Evolutionary conservation across 2,888 invertebrate genomes (phyloP), one percentile per base, ranked within the genome.

Genomic region (Erebia ligea): DNA sequence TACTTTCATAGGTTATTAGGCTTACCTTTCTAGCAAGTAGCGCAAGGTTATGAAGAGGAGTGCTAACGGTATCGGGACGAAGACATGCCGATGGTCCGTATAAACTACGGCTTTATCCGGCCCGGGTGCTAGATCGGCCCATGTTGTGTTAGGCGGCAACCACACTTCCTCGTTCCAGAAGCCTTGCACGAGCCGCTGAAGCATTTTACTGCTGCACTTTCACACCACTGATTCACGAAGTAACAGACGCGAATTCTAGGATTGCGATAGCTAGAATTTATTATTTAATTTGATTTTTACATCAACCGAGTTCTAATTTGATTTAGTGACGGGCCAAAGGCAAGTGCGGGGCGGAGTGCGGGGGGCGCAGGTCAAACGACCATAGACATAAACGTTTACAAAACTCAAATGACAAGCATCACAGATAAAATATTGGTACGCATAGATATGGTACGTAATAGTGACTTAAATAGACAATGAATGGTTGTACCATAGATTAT

Each of bases 61-160:
- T 73, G 98, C 98, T 94, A 98, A 95, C 72, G 97, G 97, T 87
- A 98, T 92, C 68, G 98, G 97, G 89, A 95, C 96, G 81, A 96
- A 94, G 81, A 99, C 94, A 94, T 98, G 97, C 83, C 95, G 95
- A 86, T 96, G 95, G 85, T 98, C 95, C 70, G 97, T 96, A 91
- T 97, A 97, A 77, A 95, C 94, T 75, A 97, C 94, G 79, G 95
- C 95, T 85, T 96, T 95, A 80, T 95, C 95, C 70, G 95, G 94
- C 73, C 95, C 96, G 67, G 98, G 97, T 80, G 96, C 95, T 73
- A 98, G 95, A 85, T 98, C 97, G 74, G 94, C 95, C 99, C 99
- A 99, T 80, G 97, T 97, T 77, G 95, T 95, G 88, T 98, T 98
- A 75, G 97, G 97, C 79, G 98, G 98, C 82, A 99, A 94, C 99